A percentile compares a stretch with the other conserved stretches of the same genome.
These are phyloP conservation scores for Nipponacmea schrenckii DNA, from an alignment of 2,888 invertebrate species.

Conservation along the genomic window DNA sequence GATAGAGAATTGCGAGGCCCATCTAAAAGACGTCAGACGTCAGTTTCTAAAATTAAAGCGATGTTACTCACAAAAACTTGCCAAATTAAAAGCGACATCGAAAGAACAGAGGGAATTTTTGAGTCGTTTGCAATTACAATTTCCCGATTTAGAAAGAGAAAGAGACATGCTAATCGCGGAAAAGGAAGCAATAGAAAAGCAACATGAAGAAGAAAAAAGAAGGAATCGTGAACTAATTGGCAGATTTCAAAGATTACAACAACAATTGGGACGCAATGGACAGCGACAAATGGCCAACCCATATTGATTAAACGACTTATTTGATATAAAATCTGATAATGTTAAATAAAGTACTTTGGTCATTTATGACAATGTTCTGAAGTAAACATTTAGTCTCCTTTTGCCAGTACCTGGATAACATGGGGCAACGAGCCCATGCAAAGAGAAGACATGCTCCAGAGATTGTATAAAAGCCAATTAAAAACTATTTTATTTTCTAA, in stretches of 20 bases:
- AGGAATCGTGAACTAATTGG: conserved; percentile 20
- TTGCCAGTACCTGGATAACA: too few relatives aligned
- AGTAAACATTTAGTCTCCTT: too few relatives aligned
- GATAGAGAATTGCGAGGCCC: too few relatives aligned
- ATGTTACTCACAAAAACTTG: neutral
- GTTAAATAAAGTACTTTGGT: too few relatives aligned
- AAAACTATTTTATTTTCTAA: too few relatives aligned
- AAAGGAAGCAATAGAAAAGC: conserved; percentile 20
- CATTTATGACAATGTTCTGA: too few relatives aligned
- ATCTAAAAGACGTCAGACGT: neutral
- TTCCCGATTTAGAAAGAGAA: conserved; percentile 16
- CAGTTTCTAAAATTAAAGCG: neutral
- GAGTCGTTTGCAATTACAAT: conserved; percentile 15
- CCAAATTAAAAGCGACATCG: conserved; percentile 10
- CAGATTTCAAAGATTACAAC: conserved; percentile 17
- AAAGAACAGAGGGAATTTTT: conserved; percentile 12
- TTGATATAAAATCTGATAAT: too few relatives aligned
- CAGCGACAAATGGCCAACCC: neutral
- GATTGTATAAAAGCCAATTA: too few relatives aligned
- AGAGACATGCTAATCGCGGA: conserved; percentile 13
- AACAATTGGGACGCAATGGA: conserved; percentile 18
- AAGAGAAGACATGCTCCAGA: too few relatives aligned
- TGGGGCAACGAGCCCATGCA: too few relatives aligned
- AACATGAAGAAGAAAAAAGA: conserved; percentile 15
- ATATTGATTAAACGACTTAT: too few relatives aligned